A percentile compares a stretch with the other conserved stretches of the same genome.
Conservation (phyloP, 2,797 vertebrate genomes). For the Hylomyscus alleni region DNA sequence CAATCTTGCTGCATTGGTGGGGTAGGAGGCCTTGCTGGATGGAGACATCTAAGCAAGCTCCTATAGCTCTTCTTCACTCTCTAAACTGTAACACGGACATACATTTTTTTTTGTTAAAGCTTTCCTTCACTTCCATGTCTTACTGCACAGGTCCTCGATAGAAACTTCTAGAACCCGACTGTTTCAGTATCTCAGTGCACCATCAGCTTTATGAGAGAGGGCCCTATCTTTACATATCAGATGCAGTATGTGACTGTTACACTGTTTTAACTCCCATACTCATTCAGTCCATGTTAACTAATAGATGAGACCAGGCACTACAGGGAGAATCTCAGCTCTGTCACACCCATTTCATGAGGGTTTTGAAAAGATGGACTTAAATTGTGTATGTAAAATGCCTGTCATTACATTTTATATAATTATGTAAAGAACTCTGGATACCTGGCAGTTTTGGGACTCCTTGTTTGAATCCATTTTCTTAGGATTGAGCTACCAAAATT, state of each 20-base stretch:
- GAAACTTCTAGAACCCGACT: background rate
- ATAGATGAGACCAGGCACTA: background rate
- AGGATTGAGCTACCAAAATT: background rate
- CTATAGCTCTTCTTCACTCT: background rate
- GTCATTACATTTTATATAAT: background rate
- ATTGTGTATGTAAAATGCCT: background rate
- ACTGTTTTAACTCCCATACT: background rate
- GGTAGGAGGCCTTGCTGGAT: background rate
- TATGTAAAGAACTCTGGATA: background rate
- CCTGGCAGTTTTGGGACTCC: background rate
- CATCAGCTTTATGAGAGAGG: background rate
- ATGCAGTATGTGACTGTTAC: background rate
- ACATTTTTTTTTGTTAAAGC: background rate
- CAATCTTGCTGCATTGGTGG: background rate
- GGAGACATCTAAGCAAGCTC: background rate
- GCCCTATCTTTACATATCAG: background rate
- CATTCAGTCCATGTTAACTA: background rate
- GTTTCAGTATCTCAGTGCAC: background rate
- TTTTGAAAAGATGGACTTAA: background rate
- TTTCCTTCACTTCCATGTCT: background rate
- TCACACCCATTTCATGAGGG: background rate
- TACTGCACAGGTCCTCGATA: fast-evolving
- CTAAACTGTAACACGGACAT: background rate
- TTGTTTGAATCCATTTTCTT: background rate
- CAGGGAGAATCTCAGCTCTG: background rate